A percentile compares a stretch with the other conserved stretches of the same genome.
Evolutionary conservation across 1,140 invertebrate genomes (phyloP).

Genomic region (Tigriopus japonicus): DNA sequence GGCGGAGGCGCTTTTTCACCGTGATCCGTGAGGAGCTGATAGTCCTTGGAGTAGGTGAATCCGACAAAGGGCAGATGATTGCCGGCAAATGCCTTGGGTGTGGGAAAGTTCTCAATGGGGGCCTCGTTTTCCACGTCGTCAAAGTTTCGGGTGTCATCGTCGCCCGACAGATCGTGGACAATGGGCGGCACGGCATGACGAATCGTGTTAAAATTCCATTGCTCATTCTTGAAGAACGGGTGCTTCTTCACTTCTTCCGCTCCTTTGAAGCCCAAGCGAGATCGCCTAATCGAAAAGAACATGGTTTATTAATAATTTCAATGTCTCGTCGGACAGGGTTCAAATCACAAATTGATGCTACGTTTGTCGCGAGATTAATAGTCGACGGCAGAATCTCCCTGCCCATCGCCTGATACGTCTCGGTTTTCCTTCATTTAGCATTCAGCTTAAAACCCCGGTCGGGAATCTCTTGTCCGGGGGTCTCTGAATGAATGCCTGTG

Average conservation of each 20-base stretch:
- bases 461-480: no score
- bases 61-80: conserved; percentile 98
- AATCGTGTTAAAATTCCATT: conserved; percentile 94
- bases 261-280: conserved; percentile 72
- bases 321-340: no score
- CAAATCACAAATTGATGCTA: no score
- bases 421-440: no score
- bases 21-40: conserved; percentile 31
- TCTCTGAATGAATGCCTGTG: no score
- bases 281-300: no score
- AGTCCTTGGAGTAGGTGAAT: conserved; percentile 89
- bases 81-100: conserved; percentile 90
- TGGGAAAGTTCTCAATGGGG: conserved; percentile 74
- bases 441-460: no score
- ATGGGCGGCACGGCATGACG: conserved; percentile 83
- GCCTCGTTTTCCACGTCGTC: conserved; percentile 86
- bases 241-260: conserved; percentile 88
- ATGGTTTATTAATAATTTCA: no score
- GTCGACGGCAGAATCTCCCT: no score
- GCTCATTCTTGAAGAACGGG: conserved; percentile 85
- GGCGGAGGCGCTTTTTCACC: conserved; percentile 1
- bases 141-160: conserved; percentile 97
- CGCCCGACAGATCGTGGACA: conserved; percentile 78
- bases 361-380: no score
- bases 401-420: no score